These are phyloP conservation scores for Thunnus maccoyii DNA, from an alignment of 2,113 vertebrate genomes.

Conservation along the genomic window DNA sequence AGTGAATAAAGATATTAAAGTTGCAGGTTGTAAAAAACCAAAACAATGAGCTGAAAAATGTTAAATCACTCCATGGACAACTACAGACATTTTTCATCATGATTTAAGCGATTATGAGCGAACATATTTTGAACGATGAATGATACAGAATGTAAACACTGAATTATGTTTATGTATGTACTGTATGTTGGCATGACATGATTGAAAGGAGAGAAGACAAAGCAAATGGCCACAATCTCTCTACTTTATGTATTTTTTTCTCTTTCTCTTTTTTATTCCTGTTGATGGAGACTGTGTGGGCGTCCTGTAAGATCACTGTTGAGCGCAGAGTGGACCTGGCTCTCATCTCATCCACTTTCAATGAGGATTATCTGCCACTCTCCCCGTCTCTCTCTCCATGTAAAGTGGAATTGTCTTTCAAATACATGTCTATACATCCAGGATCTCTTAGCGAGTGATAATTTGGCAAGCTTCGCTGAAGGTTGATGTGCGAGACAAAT, in stretches of 20 bases:
- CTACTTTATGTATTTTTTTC: constrained; percentile 23
- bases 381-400: constrained; percentile 38
- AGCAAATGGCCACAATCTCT: constrained; percentile 26
- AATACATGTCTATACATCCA: constrained; percentile 26
- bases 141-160: no score
- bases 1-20: no score
- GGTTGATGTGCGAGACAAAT: constrained; percentile 21
- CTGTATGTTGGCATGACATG: no score
- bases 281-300: constrained; percentile 67
- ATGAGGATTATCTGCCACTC: constrained; percentile 64
- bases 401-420: constrained; percentile 51
- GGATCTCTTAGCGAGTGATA: constrained; percentile 39
- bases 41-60: no score
- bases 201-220: constrained; percentile 24
- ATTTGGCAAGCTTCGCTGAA: neutral
- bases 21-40: no score
- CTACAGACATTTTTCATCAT: no score
- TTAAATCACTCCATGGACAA: no score
- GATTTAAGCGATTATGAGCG: no score
- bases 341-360: constrained; percentile 74
- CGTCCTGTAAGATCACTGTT: constrained; percentile 56
- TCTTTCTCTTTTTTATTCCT: constrained; percentile 25
- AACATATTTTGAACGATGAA: no score
- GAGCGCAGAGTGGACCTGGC: constrained; percentile 67
- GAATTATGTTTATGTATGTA: no score